Conservation (phyloP, 1,140 invertebrate species). For the Philopotamus ludificatus region DNA sequence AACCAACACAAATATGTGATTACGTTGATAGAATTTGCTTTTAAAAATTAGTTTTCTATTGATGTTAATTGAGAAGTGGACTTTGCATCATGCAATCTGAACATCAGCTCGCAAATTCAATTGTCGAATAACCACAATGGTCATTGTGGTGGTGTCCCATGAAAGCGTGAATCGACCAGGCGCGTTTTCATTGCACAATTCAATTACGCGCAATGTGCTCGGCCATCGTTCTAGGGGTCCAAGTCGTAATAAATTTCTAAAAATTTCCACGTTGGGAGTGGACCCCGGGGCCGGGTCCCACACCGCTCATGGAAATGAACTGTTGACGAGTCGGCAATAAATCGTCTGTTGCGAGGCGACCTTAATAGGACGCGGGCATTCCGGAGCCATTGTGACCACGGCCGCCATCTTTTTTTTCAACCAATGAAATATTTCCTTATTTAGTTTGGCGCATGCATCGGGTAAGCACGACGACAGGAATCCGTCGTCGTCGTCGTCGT, state of each 20-base stretch:
- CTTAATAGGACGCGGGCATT: slow-evolving; percentile 4
- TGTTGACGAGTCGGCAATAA: slow-evolving; percentile 22
- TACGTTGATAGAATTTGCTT: too few species aligned
- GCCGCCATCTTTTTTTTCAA: neutral
- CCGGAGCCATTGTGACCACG: neutral
- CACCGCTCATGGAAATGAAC: slow-evolving; percentile 23
- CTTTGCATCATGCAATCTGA: too few species aligned
- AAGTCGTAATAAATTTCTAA: neutral
- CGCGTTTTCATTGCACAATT: too few species aligned
- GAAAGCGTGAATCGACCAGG: too few species aligned
- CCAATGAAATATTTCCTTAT: slow-evolving; percentile 29
- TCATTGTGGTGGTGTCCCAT: too few species aligned
- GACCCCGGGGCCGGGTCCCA: slow-evolving; percentile 3
- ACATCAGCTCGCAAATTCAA: too few species aligned
- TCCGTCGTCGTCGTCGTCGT: neutral
- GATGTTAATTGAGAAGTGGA: too few species aligned
- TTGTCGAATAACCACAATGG: too few species aligned
- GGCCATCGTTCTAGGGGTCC: too few species aligned
- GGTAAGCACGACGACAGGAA: neutral
- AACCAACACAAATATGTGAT: too few species aligned
- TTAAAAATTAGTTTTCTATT: too few species aligned
- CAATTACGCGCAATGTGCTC: too few species aligned
- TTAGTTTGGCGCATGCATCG: neutral
- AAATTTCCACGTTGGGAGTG: slow-evolving; percentile 4
- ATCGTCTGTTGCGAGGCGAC: slow-evolving; percentile 16